These are phyloP conservation scores for Sialia sialis DNA, from an alignment of 2,113 vertebrate genomes.

Conservation along the genomic window DNA sequence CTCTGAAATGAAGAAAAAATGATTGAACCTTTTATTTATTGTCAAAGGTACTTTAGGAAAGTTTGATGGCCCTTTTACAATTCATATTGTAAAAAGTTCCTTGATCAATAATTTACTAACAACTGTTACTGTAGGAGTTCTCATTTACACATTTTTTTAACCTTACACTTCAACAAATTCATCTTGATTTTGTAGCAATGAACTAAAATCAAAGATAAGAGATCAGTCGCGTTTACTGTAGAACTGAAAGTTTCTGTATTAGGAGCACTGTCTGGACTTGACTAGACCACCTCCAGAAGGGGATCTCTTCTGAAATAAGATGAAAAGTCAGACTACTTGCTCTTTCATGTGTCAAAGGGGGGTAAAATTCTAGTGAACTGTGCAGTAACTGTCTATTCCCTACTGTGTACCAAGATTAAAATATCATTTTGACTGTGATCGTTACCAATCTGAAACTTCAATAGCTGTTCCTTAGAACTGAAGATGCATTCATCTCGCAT, in stretches of 20 bases:
- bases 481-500: slow-evolving; percentile 57
- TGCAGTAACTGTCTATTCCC: slow-evolving; percentile 68
- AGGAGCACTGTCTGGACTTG: slow-evolving; percentile 67
- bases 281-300: slow-evolving; percentile 69
- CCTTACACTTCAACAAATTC: slow-evolving; percentile 59
- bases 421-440: slow-evolving; percentile 47
- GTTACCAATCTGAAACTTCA: slow-evolving; percentile 59
- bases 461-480: slow-evolving; percentile 54
- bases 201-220: slow-evolving; percentile 71
- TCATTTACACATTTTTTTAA: slow-evolving; percentile 53
- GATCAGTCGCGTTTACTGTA: slow-evolving; percentile 68
- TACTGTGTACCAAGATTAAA: slow-evolving; percentile 67
- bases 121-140: slow-evolving; percentile 48
- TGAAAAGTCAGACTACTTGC: slow-evolving; percentile 71
- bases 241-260: slow-evolving; percentile 71
- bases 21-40: slow-evolving; percentile 38
- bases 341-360: slow-evolving; percentile 74
- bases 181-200: slow-evolving; percentile 66
- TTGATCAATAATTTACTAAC: slow-evolving; percentile 60
- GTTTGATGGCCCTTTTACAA: slow-evolving; percentile 28
- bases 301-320: slow-evolving; percentile 71
- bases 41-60: slow-evolving; percentile 21
- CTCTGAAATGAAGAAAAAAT: neutral
- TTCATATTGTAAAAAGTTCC: slow-evolving; percentile 10
- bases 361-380: slow-evolving; percentile 73